These are phyloP conservation scores for Crambe crambe DNA, from an alignment of 37 sponge, comb jelly and placozoan species.

Conservation along the genomic window DNA sequence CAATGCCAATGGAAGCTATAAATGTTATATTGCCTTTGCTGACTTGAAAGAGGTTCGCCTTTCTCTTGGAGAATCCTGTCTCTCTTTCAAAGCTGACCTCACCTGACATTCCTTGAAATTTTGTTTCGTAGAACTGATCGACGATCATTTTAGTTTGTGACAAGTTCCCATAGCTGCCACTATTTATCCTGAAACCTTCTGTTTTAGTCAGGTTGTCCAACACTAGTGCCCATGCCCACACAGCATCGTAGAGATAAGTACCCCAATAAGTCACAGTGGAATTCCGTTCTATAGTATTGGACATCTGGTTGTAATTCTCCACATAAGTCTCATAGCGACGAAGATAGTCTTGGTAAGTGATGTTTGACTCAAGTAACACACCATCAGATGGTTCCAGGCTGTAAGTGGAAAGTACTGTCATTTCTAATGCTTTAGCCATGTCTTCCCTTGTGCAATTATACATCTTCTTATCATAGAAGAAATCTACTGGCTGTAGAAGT, in stretches of 20 bases:
- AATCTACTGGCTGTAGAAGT: not conserved
- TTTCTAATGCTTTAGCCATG: not conserved
- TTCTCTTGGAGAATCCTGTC: not conserved
- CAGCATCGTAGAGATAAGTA: constrained; percentile 1
- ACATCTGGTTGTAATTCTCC: not conserved
- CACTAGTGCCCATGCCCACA: constrained; percentile 31
- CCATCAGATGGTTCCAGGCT: not conserved
- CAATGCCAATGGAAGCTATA: not conserved
- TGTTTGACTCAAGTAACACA: not conserved
- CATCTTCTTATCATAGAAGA: not conserved
- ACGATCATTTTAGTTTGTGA: not conserved
- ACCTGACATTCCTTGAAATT: constrained; percentile 24
- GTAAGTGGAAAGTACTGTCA: not conserved
- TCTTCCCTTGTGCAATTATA: constrained; percentile 3
- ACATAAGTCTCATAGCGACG: not conserved
- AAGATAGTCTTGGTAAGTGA: constrained; percentile 1
- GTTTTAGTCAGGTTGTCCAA: constrained; percentile 10
- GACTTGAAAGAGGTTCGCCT: not conserved
- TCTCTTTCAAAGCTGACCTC: not conserved
- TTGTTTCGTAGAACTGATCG: constrained; percentile 3
- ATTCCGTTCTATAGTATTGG: not conserved
- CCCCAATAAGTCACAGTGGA: not conserved
- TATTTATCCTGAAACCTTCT: too few relatives aligned
- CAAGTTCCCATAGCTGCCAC: not conserved
- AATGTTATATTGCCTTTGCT: not conserved